Evolutionary conservation across 1,140 invertebrate species (phyloP).

Genomic region (Trichonephila clavata): DNA sequence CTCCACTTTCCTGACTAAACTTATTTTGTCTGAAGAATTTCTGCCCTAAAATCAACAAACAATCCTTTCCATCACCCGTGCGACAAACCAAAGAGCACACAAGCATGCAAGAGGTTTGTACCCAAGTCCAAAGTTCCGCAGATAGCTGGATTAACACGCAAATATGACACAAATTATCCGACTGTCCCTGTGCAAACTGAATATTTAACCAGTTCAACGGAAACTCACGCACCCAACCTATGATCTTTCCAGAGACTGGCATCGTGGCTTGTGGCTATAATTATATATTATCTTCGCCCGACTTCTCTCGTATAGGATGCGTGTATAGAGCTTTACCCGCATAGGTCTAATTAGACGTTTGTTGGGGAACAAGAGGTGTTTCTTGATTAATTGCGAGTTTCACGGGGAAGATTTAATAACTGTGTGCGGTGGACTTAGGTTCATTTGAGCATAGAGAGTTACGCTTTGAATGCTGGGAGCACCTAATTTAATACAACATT

Average conservation of each 20-base stretch:
- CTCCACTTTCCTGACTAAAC: neutral
- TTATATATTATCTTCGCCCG: slow-evolving; percentile 73
- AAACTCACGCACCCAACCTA: slow-evolving; percentile 58
- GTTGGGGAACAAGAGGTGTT: slow-evolving; percentile 69
- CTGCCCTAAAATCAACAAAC: slow-evolving; percentile 44
- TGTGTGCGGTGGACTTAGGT: slow-evolving; percentile 57
- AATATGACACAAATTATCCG: slow-evolving; percentile 75
- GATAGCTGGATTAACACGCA: slow-evolving; percentile 72
- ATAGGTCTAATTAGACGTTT: slow-evolving; percentile 68
- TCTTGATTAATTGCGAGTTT: slow-evolving; percentile 74
- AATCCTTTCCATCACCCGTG: neutral
- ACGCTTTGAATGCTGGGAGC: neutral
- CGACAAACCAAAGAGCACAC: slow-evolving; percentile 47
- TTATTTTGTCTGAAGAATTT: neutral
- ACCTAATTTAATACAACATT: slow-evolving; percentile 73
- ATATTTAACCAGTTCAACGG: slow-evolving; percentile 66
- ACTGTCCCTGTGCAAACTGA: slow-evolving; percentile 65
- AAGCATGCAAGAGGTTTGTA: neutral
- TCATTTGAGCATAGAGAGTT: slow-evolving; percentile 49
- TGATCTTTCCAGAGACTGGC: slow-evolving; percentile 59
- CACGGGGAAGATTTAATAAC: slow-evolving; percentile 71
- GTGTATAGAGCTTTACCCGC: slow-evolving; percentile 23
- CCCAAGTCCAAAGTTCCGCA: neutral
- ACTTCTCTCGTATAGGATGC: slow-evolving; percentile 55
- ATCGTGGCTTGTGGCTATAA: slow-evolving; percentile 65